Conservation (phyloP, 2,797 vertebrate species). For the Nannoperca obscura region DNA sequence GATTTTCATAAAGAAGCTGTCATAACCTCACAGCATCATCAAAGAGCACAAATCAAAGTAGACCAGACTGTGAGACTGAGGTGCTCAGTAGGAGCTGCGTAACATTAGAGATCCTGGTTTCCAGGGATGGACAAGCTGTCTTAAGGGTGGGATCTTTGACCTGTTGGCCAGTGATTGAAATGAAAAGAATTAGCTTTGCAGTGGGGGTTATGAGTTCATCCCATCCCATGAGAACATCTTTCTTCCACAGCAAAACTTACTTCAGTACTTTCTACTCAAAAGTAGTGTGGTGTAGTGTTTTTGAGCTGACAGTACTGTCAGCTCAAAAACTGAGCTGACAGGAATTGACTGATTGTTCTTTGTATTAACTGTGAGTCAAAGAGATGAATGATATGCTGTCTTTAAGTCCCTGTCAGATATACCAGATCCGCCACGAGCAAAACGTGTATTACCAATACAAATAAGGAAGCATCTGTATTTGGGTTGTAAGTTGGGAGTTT, state of each 20-base stretch:
- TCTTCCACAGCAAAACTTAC: conserved; percentile 1
- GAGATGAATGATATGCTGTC: background rate
- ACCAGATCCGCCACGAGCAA: background rate
- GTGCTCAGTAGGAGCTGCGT: conserved; percentile 8
- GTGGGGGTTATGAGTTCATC: conserved; percentile 4
- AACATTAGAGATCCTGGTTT: background rate
- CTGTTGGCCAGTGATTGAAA: background rate
- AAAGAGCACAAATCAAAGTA: conserved; percentile 58
- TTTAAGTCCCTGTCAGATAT: background rate
- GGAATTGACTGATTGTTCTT: background rate
- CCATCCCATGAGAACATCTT: conserved; percentile 2
- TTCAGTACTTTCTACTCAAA: background rate
- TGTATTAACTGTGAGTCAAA: conserved; percentile 6
- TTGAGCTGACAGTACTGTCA: no score
- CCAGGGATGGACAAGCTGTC: background rate
- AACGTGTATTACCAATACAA: background rate
- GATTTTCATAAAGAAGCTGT: conserved; percentile 48
- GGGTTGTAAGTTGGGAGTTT: background rate
- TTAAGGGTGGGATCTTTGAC: conserved; percentile 14
- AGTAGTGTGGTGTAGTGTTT: no score
- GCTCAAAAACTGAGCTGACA: conserved; percentile 2
- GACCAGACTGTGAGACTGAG: conserved; percentile 1
- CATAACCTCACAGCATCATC: conserved; percentile 44
- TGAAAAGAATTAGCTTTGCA: background rate
- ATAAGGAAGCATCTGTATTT: background rate